Evolutionary conservation across 2,797 vertebrate genomes (phyloP).

Genomic region (Delichon dasypus): DNA sequence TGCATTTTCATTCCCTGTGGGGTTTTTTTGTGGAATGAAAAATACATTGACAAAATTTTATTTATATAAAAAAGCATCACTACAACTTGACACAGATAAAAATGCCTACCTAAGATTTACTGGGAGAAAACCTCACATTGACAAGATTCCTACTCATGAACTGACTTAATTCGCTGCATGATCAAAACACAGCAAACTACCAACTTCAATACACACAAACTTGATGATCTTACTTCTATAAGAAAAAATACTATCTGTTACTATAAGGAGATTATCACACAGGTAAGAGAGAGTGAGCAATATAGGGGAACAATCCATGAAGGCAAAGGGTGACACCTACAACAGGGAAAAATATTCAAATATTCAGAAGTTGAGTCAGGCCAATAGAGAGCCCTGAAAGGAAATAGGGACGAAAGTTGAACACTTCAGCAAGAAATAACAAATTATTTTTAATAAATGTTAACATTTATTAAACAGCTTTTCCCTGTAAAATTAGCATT

Average conservation of each 20-base stretch:
- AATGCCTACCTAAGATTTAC: not conserved
- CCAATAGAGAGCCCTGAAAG: not conserved
- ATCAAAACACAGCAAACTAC: not conserved
- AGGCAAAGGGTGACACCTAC: not conserved
- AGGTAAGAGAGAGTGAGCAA: not conserved
- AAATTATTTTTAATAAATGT: not conserved
- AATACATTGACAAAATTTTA: not conserved
- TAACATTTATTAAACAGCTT: not conserved
- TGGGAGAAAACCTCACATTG: not conserved
- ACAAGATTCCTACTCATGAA: not conserved
- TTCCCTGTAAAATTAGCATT: not conserved
- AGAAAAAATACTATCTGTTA: not conserved
- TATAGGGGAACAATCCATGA: not conserved
- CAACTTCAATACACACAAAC: not conserved
- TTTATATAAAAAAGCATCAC: not conserved
- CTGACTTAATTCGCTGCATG: not conserved
- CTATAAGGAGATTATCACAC: not conserved
- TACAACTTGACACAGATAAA: not conserved
- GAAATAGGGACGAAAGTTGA: not conserved
- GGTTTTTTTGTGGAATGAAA: not conserved
- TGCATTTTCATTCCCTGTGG: not conserved
- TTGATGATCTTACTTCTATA: not conserved
- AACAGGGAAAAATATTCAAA: not conserved
- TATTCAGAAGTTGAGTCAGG: not conserved
- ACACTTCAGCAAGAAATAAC: not conserved